Evolutionary conservation across 1,140 invertebrate genomes (phyloP).

Genomic region (Papilio xuthus): DNA sequence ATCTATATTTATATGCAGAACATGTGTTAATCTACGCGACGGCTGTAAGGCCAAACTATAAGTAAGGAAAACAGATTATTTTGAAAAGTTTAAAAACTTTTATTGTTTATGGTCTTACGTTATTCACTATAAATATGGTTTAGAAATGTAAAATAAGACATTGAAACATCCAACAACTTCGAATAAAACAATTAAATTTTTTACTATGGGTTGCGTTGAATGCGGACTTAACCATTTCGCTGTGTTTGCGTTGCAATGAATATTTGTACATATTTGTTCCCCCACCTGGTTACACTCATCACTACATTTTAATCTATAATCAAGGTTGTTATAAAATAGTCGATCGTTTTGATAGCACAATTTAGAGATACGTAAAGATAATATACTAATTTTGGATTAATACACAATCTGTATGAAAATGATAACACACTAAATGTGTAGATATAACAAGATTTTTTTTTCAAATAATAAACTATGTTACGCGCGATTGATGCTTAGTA

Average conservation of each 20-base stretch:
- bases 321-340: slow-evolving; percentile 4
- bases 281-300: neutral
- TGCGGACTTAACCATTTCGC: too few relatives aligned
- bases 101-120: neutral
- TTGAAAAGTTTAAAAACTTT: neutral
- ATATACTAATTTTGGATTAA: neutral
- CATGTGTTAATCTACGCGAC: slow-evolving; percentile 14
- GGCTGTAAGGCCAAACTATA: slow-evolving; percentile 13
- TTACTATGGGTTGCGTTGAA: too few relatives aligned
- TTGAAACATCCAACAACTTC: too few relatives aligned
- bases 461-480: neutral
- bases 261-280: neutral
- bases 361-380: neutral
- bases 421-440: neutral
- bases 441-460: neutral
- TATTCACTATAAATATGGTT: too few relatives aligned
- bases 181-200: too few relatives aligned
- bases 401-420: neutral
- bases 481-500: neutral
- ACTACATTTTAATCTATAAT: neutral
- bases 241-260: too few relatives aligned
- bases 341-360: neutral
- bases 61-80: neutral
- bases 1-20: slow-evolving; percentile 29
- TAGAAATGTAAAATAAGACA: too few relatives aligned